Evolutionary conservation across 92 coral and sea anemone species (phyloP).

Genomic region (Actinernus sp.): DNA sequence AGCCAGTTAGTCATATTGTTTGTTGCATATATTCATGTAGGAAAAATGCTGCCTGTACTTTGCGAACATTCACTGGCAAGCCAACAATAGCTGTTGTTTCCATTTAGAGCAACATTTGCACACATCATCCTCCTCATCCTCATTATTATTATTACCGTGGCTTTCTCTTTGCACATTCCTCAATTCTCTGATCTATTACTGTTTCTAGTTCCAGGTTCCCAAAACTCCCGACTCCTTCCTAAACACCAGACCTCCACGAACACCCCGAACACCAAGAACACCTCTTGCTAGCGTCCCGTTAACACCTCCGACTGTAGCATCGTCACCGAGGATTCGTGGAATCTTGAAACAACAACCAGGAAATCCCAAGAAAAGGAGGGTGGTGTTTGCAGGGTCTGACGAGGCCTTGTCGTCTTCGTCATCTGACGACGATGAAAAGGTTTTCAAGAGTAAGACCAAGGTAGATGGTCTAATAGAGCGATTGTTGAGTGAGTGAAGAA

Average conservation of each 20-base stretch:
- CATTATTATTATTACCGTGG: neutral
- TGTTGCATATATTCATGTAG: no score
- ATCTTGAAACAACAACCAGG: conserved; percentile 75
- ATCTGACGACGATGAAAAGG: conserved; percentile 74
- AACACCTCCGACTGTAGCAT: conserved; percentile 6
- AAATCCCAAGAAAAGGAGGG: conserved; percentile 85
- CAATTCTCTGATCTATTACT: no score
- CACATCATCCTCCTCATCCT: no score
- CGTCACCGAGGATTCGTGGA: conserved; percentile 41
- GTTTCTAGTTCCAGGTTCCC: conserved; percentile 16
- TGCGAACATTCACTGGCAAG: no score
- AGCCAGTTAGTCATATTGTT: no score
- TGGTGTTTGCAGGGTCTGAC: conserved; percentile 84
- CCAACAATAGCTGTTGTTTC: no score
- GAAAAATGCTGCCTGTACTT: no score
- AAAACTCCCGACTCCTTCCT: conserved; percentile 22
- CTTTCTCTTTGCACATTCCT: no score
- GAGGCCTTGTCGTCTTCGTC: conserved; percentile 64
- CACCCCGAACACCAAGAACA: conserved; percentile 6
- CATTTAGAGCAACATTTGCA: no score
- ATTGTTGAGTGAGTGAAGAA: no score
- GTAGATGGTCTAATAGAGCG: no score
- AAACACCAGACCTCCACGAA: neutral
- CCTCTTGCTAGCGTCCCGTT: conserved; percentile 15
- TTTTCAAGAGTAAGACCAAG: conserved; percentile 4